Evolutionary conservation across 2,888 invertebrate genomes (phyloP).

Genomic region (Tipula vernalis): DNA sequence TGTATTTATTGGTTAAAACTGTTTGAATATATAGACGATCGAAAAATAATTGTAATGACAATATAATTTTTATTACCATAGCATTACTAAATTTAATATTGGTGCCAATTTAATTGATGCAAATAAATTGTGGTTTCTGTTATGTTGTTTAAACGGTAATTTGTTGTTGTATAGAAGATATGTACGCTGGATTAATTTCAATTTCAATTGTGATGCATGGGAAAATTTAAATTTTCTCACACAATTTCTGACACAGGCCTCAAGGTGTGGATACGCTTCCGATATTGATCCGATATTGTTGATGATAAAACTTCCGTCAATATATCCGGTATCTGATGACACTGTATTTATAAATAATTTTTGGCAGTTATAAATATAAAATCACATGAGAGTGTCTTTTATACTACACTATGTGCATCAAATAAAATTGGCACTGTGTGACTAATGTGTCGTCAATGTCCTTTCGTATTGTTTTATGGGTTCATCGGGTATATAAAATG

Average conservation of each 20-base stretch:
- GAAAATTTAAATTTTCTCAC: background rate
- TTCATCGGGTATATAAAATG: background rate
- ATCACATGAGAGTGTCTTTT: background rate
- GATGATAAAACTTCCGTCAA: background rate
- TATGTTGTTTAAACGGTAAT: background rate
- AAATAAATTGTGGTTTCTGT: background rate
- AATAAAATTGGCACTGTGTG: background rate
- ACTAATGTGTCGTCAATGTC: background rate
- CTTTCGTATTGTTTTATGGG: background rate
- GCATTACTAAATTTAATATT: background rate
- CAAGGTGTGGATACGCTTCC: background rate
- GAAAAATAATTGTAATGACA: background rate
- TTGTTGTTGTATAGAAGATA: background rate
- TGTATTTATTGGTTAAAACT: background rate
- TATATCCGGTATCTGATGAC: background rate
- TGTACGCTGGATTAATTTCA: background rate
- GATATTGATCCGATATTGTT: background rate
- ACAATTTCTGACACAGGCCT: background rate
- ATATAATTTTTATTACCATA: background rate
- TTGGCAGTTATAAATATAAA: background rate
- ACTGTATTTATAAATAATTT: background rate
- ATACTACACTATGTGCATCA: background rate
- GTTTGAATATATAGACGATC: background rate
- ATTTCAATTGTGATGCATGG: background rate
- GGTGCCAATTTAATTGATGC: background rate